These are phyloP conservation scores for Zonitis immaculata DNA, from an alignment of 2,888 invertebrate species.

Conservation along the genomic window DNA sequence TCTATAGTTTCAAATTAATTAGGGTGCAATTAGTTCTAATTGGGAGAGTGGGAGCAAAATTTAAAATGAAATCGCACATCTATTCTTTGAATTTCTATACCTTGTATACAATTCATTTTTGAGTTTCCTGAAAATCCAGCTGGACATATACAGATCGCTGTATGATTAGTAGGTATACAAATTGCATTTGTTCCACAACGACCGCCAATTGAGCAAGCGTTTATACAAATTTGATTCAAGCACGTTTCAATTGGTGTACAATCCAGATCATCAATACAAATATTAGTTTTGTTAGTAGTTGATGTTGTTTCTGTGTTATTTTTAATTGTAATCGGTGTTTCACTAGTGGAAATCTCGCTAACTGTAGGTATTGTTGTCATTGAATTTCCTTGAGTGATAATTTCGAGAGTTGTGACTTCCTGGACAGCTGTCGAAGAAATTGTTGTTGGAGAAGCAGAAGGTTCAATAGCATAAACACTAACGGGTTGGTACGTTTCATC, in stretches of 20 bases:
- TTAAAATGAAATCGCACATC: background rate
- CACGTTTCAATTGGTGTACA: conserved; percentile 62
- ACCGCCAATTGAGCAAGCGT: conserved; percentile 55
- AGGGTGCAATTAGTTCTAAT: conserved; percentile 29
- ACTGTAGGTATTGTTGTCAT: no score
- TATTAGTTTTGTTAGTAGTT: conserved; percentile 48
- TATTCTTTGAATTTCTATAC: conserved; percentile 48
- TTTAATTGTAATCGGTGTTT: conserved; percentile 33
- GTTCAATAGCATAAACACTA: no score
- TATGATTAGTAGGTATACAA: conserved; percentile 61
- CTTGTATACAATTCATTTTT: conserved; percentile 58
- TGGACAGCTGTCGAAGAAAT: conserved; percentile 4
- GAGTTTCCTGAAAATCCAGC: conserved; percentile 52
- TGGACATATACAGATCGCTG: conserved; percentile 60
- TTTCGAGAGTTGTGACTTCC: conserved; percentile 1
- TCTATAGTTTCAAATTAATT: conserved; percentile 16
- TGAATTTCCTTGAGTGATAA: no score
- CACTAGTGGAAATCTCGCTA: no score
- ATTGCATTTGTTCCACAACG: conserved; percentile 58
- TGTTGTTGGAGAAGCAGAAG: no score
- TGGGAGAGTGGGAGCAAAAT: background rate
- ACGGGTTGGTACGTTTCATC: no score
- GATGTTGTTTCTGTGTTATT: conserved; percentile 46
- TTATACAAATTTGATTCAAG: conserved; percentile 59
- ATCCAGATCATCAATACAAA: conserved; percentile 60